These are phyloP conservation scores for Magallana gigas DNA, from an alignment of 1,140 invertebrate genomes.

Conservation along the genomic window DNA sequence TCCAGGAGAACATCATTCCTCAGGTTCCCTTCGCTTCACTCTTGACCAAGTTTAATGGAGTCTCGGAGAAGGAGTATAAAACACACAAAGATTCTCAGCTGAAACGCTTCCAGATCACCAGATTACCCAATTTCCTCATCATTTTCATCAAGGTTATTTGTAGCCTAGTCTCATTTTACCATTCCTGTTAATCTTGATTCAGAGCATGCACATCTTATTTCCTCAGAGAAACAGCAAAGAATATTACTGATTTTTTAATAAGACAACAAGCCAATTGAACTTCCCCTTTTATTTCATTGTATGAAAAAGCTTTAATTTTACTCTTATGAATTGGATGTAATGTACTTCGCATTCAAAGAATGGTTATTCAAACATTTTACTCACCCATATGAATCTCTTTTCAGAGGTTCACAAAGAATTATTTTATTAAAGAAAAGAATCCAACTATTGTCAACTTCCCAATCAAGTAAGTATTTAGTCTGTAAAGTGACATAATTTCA, in stretches of 20 bases:
- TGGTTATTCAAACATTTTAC: too few species aligned
- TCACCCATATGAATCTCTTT: conserved; percentile 67
- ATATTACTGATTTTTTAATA: too few species aligned
- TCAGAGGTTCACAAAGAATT: conserved; percentile 98
- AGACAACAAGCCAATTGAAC: too few species aligned
- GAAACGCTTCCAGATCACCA: conserved; percentile 97
- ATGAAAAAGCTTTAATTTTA: too few species aligned
- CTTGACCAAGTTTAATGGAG: conserved; percentile 97
- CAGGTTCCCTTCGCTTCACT: conserved; percentile 97
- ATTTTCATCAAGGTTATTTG: conserved; percentile 92
- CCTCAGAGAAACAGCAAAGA: too few species aligned
- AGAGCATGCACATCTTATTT: too few species aligned
- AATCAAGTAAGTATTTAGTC: conserved; percentile 89
- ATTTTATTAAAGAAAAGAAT: conserved; percentile 99
- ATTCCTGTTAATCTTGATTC: too few species aligned
- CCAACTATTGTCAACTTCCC: conserved; percentile 99
- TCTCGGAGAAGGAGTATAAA: conserved; percentile 98
- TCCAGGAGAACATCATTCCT: conserved; percentile 98
- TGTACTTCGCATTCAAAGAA: too few species aligned
- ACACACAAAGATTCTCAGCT: conserved; percentile 99
- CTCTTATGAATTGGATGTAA: too few species aligned
- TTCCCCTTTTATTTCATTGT: too few species aligned
- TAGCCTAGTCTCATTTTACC: too few species aligned
- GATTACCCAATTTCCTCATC: conserved; percentile 97
- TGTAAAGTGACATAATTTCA: too few species aligned